A percentile compares a stretch with the other conserved stretches of the same genome.
Evolutionary conservation across 2,113 vertebrate species (phyloP).

Genomic region (Astatotilapia flaviijosephi): DNA sequence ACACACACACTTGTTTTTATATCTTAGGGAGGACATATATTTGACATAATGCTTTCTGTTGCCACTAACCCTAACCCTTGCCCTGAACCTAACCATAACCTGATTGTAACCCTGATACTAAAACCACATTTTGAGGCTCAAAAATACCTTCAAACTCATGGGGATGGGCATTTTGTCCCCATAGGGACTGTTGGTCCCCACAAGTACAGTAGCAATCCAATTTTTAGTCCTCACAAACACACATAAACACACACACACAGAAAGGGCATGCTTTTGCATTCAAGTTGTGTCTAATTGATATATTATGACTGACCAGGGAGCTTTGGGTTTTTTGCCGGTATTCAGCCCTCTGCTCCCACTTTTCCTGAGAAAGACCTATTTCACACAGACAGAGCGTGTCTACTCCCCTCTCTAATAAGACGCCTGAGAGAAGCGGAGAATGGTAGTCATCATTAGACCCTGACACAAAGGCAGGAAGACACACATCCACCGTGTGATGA

Average conservation of each 20-base stretch:
- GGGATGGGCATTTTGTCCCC: neutral
- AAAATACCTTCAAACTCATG: neutral
- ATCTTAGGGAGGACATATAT: neutral
- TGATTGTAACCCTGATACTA: neutral
- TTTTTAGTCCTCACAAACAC: neutral
- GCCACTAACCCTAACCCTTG: neutral
- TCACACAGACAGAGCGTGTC: slow-evolving; percentile 9
- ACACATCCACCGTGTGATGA: neutral
- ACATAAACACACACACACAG: neutral
- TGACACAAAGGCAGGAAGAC: slow-evolving; percentile 4
- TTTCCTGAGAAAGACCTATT: slow-evolving; percentile 31
- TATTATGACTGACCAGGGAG: slow-evolving; percentile 32
- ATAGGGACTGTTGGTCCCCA: neutral
- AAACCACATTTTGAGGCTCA: neutral
- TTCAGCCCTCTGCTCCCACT: slow-evolving; percentile 11
- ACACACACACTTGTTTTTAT: neutral
- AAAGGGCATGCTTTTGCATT: neutral
- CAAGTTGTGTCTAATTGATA: slow-evolving; percentile 12
- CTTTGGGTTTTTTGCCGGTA: neutral
- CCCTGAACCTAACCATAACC: neutral
- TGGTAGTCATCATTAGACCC: slow-evolving; percentile 37
- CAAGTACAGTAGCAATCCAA: neutral
- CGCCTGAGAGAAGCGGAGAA: slow-evolving; percentile 1
- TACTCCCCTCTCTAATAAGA: neutral
- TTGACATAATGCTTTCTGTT: neutral